Evolutionary conservation across 2,888 invertebrate species (phyloP), one percentile per base, ranked within the genome.

Genomic region (Euplagia quadripunctaria): DNA sequence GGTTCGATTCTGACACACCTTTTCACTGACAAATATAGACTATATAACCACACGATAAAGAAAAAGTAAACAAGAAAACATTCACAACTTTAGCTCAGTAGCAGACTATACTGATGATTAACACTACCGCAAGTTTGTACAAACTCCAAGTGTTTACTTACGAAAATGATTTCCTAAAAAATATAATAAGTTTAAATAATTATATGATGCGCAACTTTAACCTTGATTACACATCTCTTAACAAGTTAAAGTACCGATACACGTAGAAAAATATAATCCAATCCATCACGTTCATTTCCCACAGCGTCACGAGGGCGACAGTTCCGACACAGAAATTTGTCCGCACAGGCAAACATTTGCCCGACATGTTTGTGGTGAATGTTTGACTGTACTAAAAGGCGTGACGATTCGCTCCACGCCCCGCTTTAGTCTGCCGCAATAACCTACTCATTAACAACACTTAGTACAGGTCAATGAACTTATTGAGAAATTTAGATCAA

Each of bases 351-450:
- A 88, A 92, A 92, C 90, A 92, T 92, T 91, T 88, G 83, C 75
- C 81, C 81, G 87, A 84, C 83, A 85, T 88, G 85, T 90, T 89
- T 89, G 88, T 83, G 78, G 75, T 82, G 83, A 82, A 82, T 93
- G 92, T 93, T 92, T 92, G 92, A 85, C 85, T 85, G 88, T 80
- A 89, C 90, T 94, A 94, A 94, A 94, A 94, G 93, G 87, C 94
- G 91, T 93, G 92, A 92, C 94, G 83, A 71, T 68, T 81, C 83
- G 87, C 85, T 87, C 74, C 85, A 90, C 90, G 91, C 91, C 89
- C 92, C 90, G 90, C 89, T 90, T 89, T 88, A 86, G 86, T 82
- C 79, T 73, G 77, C 78, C 82, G 85, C 83, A 84, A 82, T 81
- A 86, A 72, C 73, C 77, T 80, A 76, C 81, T 81, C 77, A 82